Evolutionary conservation across 2,113 vertebrate genomes (phyloP).

Genomic region (Cyanoliseus patagonus): DNA sequence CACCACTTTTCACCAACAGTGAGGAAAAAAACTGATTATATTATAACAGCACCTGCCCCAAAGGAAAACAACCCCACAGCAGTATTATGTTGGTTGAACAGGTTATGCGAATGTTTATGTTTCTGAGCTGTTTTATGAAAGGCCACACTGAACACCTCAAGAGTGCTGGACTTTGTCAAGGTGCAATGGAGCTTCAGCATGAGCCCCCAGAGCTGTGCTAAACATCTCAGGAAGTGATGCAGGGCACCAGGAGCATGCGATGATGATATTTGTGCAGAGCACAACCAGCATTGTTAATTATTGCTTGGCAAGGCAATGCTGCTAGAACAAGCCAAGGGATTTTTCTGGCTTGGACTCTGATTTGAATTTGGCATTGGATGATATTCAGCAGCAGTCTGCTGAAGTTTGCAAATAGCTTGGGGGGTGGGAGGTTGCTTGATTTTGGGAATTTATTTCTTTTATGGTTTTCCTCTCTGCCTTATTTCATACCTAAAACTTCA

Average conservation of each 20-base stretch:
- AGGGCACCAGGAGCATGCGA: neutral
- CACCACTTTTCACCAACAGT: neutral
- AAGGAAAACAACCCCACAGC: neutral
- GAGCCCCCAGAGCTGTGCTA: neutral
- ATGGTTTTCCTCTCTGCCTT: neutral
- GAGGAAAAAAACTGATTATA: neutral
- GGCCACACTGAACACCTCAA: neutral
- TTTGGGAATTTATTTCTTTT: neutral
- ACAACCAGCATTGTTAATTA: neutral
- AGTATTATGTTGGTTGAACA: neutral
- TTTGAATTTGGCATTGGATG: neutral
- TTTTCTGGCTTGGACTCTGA: neutral
- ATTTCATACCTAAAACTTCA: neutral
- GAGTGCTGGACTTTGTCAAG: neutral
- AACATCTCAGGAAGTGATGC: neutral
- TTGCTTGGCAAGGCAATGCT: neutral
- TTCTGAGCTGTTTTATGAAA: neutral
- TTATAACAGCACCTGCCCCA: neutral
- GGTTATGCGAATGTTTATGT: rapidly evolving
- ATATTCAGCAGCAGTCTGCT: neutral
- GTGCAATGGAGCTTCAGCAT: neutral
- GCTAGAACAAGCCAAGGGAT: neutral
- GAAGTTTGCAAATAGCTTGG: neutral
- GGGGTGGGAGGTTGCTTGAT: neutral
- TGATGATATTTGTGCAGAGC: neutral